A percentile compares a stretch with the other conserved stretches of the same genome.
These are phyloP conservation scores for Caenorhabditis afra DNA, from an alignment of 2,888 invertebrate genomes.

Conservation along the genomic window DNA sequence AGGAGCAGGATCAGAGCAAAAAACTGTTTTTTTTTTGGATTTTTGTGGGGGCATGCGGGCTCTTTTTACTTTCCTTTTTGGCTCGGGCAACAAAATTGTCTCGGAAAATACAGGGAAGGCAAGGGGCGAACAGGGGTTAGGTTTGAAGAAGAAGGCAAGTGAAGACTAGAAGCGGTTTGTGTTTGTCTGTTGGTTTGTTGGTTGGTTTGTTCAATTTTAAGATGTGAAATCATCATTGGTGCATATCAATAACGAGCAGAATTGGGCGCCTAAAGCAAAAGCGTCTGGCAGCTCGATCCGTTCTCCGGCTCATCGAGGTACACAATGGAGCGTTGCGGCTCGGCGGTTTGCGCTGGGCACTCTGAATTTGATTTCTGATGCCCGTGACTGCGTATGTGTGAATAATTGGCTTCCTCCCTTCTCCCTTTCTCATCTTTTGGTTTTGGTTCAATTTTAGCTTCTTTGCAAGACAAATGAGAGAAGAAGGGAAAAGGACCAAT, in stretches of 20 bases:
- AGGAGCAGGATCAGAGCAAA: no score
- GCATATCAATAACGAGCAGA: background rate
- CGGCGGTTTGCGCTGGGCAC: slow-evolving; percentile 26
- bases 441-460: no score
- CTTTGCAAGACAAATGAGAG: no score
- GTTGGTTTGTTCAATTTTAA: no score
- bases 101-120: background rate
- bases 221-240: no score
- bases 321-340: slow-evolving; percentile 50
- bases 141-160: slow-evolving; percentile 18
- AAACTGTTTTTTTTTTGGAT: no score
- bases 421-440: slow-evolving; percentile 9
- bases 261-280: slow-evolving; percentile 29
- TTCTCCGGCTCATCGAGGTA: slow-evolving; percentile 55
- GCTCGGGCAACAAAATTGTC: background rate
- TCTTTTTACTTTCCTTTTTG: background rate
- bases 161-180: slow-evolving; percentile 11
- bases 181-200: background rate
- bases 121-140: background rate
- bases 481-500: slow-evolving; percentile 5
- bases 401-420: slow-evolving; percentile 25
- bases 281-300: slow-evolving; percentile 53
- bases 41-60: no score
- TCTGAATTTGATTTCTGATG: slow-evolving; percentile 35
- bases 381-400: slow-evolving; percentile 3